These are phyloP conservation scores for Drosophila ogumai DNA, from an alignment of 1,140 invertebrate species.

Conservation along the genomic window DNA sequence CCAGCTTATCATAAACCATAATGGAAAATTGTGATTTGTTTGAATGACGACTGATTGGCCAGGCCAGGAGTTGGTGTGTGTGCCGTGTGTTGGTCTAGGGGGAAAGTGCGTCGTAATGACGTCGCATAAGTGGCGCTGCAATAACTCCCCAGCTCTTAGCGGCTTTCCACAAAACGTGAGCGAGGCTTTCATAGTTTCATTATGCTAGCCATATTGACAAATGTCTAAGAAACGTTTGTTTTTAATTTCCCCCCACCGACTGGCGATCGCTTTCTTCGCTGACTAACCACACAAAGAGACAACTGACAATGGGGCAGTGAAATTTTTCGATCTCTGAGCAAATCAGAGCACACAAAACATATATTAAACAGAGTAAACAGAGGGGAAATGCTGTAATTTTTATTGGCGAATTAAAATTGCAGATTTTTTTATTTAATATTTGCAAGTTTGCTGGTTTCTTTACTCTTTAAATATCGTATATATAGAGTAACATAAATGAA, in stretches of 20 bases:
- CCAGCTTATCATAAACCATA: slow-evolving; percentile 19
- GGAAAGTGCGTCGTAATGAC: slow-evolving; percentile 49
- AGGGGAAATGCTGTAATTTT: neutral
- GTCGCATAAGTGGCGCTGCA: slow-evolving; percentile 31
- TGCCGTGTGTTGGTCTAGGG: slow-evolving; percentile 30
- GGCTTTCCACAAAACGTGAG: slow-evolving; percentile 49
- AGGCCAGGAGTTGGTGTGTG: neutral
- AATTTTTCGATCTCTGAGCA: slow-evolving; percentile 27
- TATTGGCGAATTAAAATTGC: neutral
- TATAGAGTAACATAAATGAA: no score
- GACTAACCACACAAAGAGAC: slow-evolving; percentile 30
- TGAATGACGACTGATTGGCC: slow-evolving; percentile 41
- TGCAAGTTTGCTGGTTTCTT: neutral
- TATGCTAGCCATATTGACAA: slow-evolving; percentile 69
- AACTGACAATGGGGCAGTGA: slow-evolving; percentile 40
- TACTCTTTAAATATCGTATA: no score
- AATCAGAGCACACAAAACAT: slow-evolving; percentile 13
- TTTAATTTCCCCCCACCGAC: slow-evolving; percentile 41
- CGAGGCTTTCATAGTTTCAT: slow-evolving; percentile 55
- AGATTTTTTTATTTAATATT: neutral
- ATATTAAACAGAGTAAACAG: neutral
- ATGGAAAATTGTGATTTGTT: slow-evolving; percentile 37
- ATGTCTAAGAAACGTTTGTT: slow-evolving; percentile 50
- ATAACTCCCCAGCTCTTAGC: slow-evolving; percentile 25
- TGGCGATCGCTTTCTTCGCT: slow-evolving; percentile 55